A percentile compares a stretch with the other conserved stretches of the same genome.
Evolutionary conservation across 2,113 vertebrate genomes (phyloP).

Genomic region (Lasiurus cinereus): DNA sequence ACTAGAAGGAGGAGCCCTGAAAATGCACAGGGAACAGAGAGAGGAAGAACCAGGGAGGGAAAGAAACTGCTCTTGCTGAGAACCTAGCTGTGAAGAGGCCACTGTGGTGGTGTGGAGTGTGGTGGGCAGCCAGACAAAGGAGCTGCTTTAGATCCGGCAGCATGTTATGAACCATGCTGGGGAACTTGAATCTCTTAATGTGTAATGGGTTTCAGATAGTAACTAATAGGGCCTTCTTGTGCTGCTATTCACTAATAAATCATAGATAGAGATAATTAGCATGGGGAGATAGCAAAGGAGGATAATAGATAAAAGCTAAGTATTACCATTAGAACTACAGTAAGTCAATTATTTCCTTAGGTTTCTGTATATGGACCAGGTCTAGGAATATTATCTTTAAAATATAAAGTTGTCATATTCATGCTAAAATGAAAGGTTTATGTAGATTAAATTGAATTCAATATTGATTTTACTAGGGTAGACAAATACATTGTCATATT

Average conservation of each 20-base stretch:
- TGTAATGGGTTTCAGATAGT: not conserved
- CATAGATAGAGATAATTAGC: not conserved
- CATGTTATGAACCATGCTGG: not conserved
- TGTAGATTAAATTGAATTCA: not conserved
- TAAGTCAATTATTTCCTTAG: not conserved
- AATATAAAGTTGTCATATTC: not conserved
- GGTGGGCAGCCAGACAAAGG: not conserved
- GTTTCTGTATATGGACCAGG: not conserved
- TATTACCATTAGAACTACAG: not conserved
- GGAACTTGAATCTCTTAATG: not conserved
- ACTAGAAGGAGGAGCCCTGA: not conserved
- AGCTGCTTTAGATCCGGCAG: not conserved
- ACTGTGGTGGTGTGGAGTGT: no score
- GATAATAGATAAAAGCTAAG: not conserved
- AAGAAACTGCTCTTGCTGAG: not conserved
- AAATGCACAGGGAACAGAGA: not conserved
- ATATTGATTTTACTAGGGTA: not conserved
- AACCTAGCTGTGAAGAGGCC: not conserved
- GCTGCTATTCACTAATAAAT: not conserved
- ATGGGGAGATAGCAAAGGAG: not conserved
- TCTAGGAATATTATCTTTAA: not conserved
- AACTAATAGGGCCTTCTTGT: not conserved
- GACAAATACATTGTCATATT: not conserved
- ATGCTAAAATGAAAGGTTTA: conserved; percentile 1
- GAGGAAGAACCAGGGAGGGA: not conserved